phyloP scores from a whole-genome alignment of 2,113 vertebrate genomes.

The Gallinago undulata region DNA sequence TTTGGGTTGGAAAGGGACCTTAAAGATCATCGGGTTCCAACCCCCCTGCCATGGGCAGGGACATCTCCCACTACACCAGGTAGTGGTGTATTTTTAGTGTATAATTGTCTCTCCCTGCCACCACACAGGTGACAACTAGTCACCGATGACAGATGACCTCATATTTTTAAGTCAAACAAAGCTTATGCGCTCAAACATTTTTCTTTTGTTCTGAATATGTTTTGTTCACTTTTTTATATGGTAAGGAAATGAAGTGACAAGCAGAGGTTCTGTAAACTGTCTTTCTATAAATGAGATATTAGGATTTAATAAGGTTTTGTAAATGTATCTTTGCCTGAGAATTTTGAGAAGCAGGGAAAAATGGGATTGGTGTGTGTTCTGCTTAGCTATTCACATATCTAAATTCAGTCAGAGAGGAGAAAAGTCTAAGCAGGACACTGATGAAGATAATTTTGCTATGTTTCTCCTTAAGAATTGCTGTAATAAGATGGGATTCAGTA shows the following conservation, averaged over 20 bases:
- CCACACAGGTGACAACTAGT: background rate
- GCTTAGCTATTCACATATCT: background rate
- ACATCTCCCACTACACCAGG: too few species aligned
- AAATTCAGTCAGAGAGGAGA: background rate
- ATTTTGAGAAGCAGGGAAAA: background rate
- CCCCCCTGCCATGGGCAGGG: too few species aligned
- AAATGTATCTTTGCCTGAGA: background rate
- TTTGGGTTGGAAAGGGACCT: too few species aligned
- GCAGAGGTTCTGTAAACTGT: background rate
- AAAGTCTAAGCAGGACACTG: background rate
- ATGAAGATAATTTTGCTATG: background rate
- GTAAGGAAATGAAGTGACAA: background rate
- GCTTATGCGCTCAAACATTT: background rate
- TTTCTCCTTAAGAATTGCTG: background rate
- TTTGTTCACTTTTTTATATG: background rate
- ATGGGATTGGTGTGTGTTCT: fast-evolving
- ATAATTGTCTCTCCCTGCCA: background rate
- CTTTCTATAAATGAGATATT: background rate
- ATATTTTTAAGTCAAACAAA: background rate
- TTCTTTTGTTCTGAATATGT: background rate
- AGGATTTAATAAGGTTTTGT: background rate
- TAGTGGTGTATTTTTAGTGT: too few species aligned
- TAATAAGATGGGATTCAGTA: background rate
- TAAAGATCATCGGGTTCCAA: too few species aligned
- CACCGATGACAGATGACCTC: background rate